Conservation (phyloP, 2,797 vertebrate genomes). For the Coreius guichenoti region DNA sequence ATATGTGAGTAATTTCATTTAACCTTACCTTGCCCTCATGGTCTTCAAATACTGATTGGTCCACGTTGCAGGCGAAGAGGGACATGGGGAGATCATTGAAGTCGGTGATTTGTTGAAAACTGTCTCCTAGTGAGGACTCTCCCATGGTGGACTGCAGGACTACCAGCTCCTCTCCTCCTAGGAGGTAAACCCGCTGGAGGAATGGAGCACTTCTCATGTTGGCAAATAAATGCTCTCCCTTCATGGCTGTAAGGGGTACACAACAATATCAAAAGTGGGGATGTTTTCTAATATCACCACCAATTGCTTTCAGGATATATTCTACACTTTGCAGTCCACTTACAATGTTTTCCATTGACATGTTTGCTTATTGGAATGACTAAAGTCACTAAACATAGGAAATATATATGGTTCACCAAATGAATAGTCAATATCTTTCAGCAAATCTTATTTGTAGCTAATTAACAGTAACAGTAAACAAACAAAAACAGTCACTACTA, state of each 20-base stretch:
- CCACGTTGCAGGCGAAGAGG: conserved; percentile 86
- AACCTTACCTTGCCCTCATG: conserved; percentile 82
- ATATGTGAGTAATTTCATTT: not conserved
- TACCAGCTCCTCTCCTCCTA: conserved; percentile 77
- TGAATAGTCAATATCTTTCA: not conserved
- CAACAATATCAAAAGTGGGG: conserved; percentile 12
- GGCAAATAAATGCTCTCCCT: conserved; percentile 82
- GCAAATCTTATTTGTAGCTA: not conserved
- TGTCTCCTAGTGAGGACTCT: conserved; percentile 75
- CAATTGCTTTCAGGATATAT: not conserved
- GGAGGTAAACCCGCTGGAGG: conserved; percentile 68
- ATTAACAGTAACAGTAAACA: not conserved
- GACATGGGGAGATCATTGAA: conserved; percentile 87
- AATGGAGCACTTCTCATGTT: conserved; percentile 76
- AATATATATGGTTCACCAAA: not conserved
- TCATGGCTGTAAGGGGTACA: conserved; percentile 78
- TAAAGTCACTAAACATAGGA: not conserved
- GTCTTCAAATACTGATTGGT: conserved; percentile 87
- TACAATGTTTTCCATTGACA: not conserved
- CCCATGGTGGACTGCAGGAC: conserved; percentile 78
- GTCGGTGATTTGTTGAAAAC: conserved; percentile 85
- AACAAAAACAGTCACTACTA: not conserved
- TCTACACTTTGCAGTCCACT: not conserved
- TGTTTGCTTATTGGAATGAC: not conserved
- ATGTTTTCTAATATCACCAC: not conserved